Base-by-base conservation (phyloP, 2,888 invertebrate species). In the Crocallis elinguaria region DNA sequence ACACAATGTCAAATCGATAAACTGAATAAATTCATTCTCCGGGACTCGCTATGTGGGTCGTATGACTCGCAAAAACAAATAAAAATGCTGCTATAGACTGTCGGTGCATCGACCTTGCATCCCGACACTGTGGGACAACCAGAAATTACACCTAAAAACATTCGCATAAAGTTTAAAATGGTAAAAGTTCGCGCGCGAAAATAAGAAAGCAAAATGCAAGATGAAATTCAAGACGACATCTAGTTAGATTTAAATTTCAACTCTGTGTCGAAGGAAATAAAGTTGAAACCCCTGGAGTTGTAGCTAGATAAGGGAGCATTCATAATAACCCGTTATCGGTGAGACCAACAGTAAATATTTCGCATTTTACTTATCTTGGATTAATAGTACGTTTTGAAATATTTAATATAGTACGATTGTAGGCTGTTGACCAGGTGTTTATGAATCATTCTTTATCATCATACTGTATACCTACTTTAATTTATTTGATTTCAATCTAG, bases 51-150 rank as follows among this genome's bases (percentile, higher is more conserved):
- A 91, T 89, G 85, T 91, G 86, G 90, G 90, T 90, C 90, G 89
- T 74, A 78, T 82, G 82, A 84, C 84, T 84, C 84, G 81, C 88
- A 87, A 86, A 87, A 90, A 90, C 88, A 91, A 90, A 90, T 88
- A 88, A 89, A 89, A 91, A 88, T 85, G 82, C 86, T 81, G 70
- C 84, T 86, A 88, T 88, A 88, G 86, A 75, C 83, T 74, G 77
- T 65, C 81, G 75, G 91, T 86, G 88, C 91, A 90, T 80, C 82
- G 90, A 90, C 91, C 91, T 88, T 86, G 84, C 83, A 84, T 85
- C 85, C 82, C 81, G 74, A 50, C 45, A 53, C 52, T 55, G 45
- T 50, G 44, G 51, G 29, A 74, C 71, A 63, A 57, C 73, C 59
- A 74, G 73, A 74, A 62, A 63, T 52, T 66, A 69, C 74, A 72